Conservation (phyloP, 2,888 invertebrate genomes). For the Drosophila robusta region DNA sequence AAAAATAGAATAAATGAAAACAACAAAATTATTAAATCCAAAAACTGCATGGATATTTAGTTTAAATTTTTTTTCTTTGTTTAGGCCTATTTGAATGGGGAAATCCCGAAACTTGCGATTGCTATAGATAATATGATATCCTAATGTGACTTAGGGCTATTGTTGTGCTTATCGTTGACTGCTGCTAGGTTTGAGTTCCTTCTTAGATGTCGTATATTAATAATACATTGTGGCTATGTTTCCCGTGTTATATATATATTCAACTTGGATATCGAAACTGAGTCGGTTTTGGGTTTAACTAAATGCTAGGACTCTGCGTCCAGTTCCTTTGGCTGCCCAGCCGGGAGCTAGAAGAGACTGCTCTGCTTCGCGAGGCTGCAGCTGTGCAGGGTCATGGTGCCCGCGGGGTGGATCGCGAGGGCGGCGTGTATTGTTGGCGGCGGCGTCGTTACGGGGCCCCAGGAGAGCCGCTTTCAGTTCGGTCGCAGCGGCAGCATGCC, state of each 20-base stretch:
- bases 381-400: slow-evolving; percentile 76
- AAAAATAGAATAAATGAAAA: slow-evolving; percentile 1
- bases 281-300: slow-evolving; percentile 32
- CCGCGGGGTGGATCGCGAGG: slow-evolving; percentile 66
- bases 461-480: slow-evolving; percentile 82
- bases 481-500: slow-evolving; percentile 83
- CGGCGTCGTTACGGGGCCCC: slow-evolving; percentile 76
- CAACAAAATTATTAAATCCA: slow-evolving; percentile 2
- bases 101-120: too few relatives aligned
- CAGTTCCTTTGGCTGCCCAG: slow-evolving; percentile 70
- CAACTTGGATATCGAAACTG: not conserved
- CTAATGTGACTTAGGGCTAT: slow-evolving; percentile 21
- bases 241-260: slow-evolving; percentile 2
- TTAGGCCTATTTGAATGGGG: not conserved
- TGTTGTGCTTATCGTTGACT: slow-evolving; percentile 37
- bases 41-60: slow-evolving; percentile 2
- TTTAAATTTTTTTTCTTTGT: not conserved
- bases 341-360: slow-evolving; percentile 60
- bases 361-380: slow-evolving; percentile 77
- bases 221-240: slow-evolving; percentile 72
- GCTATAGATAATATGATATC: not conserved
- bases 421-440: slow-evolving; percentile 65
- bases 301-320: slow-evolving; percentile 57
- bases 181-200: slow-evolving; percentile 76
- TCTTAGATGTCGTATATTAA: slow-evolving; percentile 29